Percentiles rank a stretch among this genome's conserved stretches.
Conservation (phyloP, 2,797 vertebrate species). For the Onychomys leucogaster region DNA sequence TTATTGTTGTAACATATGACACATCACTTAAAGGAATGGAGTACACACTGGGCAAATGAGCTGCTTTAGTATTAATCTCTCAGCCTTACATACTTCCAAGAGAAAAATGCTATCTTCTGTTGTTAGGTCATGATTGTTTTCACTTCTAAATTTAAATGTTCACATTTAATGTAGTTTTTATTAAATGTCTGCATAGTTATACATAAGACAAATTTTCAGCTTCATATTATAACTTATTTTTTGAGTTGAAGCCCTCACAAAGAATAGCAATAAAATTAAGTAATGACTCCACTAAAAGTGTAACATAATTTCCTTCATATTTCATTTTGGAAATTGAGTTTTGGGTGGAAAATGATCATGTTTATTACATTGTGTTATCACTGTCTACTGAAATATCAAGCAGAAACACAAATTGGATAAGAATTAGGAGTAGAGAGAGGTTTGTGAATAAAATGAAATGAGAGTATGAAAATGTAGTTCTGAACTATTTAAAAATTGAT, state of each 20-base stretch:
- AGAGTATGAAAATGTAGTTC: neutral
- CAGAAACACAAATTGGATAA: neutral
- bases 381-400: neutral
- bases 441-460: conserved; percentile 33
- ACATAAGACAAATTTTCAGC: neutral
- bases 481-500: conserved; percentile 22
- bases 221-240: neutral
- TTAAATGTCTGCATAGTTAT: conserved; percentile 37
- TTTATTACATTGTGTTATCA: neutral
- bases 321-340: conserved; percentile 55
- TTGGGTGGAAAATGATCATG: conserved; percentile 48
- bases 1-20: neutral
- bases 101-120: neutral
- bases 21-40: neutral
- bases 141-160: conserved; percentile 39
- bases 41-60: neutral
- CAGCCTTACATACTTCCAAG: neutral
- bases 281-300: conserved; percentile 35
- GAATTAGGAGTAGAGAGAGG: neutral
- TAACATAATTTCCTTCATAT: conserved; percentile 34
- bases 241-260: neutral
- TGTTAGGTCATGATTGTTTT: neutral
- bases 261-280: conserved; percentile 50
- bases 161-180: conserved; percentile 17
- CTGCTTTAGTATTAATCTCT: neutral